Base-by-base conservation (phyloP, 2,113 vertebrate genomes). In the Ochotona princeps region DNA sequence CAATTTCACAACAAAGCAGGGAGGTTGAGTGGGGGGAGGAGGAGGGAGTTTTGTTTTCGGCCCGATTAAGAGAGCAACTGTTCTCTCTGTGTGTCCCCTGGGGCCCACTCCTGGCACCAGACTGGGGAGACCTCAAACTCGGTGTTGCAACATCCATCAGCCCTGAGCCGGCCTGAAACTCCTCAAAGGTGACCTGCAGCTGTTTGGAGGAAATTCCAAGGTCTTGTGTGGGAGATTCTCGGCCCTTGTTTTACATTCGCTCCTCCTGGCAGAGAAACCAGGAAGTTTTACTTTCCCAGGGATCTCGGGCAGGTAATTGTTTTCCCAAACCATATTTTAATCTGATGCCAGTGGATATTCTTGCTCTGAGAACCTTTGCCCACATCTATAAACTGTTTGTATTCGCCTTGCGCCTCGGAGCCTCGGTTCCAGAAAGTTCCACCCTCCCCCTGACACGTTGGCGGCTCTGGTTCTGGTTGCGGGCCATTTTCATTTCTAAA, bases 261-360 rank as follows among this genome's bases (percentile, higher is more conserved):
- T 61, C 81, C 79, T 82, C 70, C 88, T 96, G 89, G 91, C 94
- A 95, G 61, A 89, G 95, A 82, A 73, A 97, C 96, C 83, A 94
- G 95, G 96, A 97, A 97, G 90, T 66, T 49, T 93, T 96, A 90
- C 96, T 92, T 97, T 97, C 97, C 97, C 97, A 97, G 96, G 96
- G 96, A 88, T 96, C 96, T 86, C 80, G 57, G 97, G 97, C 94
- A 97, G 97, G 96, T 98, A 90, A 97, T 95, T 96, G 95, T 97
- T 97, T 96, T 95, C 94, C 97, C 96, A 93, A 95, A 89, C 49
- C 66, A 74, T 44, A 7, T 69, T 92, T 83, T 87, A 79, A 87
- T 88, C 90, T 18, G 80, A 72, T 83, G 66, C 83, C 57, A 80
- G 51, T 81, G 90, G 86, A 60, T 80, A 32, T 90, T 73, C 85